Evolutionary conservation across 2,113 vertebrate species (phyloP).

Genomic region (Pomatostomus ruficeps): DNA sequence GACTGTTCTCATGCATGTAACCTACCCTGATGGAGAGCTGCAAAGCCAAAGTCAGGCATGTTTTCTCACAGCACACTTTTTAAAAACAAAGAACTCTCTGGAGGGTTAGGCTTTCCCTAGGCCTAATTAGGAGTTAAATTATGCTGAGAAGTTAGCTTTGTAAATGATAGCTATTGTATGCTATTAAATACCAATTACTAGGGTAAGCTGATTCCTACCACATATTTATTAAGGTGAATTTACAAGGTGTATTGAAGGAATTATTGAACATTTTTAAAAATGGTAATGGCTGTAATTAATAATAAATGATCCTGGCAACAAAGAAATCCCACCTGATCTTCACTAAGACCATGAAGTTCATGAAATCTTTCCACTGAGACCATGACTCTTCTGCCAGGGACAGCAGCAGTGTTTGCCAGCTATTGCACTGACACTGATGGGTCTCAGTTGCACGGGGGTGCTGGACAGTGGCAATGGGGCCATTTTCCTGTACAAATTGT

Average conservation of each 20-base stretch:
- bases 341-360: slow-evolving; percentile 23
- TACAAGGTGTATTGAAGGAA: slow-evolving; percentile 10
- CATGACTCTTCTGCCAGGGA: background rate
- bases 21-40: background rate
- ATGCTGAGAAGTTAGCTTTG: background rate
- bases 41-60: background rate
- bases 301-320: slow-evolving; percentile 58
- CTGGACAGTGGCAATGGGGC: background rate
- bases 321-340: background rate
- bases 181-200: background rate
- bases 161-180: background rate
- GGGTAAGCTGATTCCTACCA: slow-evolving; percentile 27
- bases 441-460: background rate
- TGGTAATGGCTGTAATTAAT: slow-evolving; percentile 44
- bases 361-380: background rate
- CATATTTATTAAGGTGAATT: slow-evolving; percentile 66
- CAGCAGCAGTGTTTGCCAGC: background rate
- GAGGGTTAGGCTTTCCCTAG: background rate
- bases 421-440: background rate
- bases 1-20: background rate
- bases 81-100: background rate
- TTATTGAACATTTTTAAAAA: slow-evolving; percentile 9
- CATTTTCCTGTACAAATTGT: background rate
- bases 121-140: slow-evolving; percentile 33
- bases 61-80: background rate